These are phyloP conservation scores for Meta bourneti DNA, from an alignment of 2,888 invertebrate genomes.

Conservation along the genomic window DNA sequence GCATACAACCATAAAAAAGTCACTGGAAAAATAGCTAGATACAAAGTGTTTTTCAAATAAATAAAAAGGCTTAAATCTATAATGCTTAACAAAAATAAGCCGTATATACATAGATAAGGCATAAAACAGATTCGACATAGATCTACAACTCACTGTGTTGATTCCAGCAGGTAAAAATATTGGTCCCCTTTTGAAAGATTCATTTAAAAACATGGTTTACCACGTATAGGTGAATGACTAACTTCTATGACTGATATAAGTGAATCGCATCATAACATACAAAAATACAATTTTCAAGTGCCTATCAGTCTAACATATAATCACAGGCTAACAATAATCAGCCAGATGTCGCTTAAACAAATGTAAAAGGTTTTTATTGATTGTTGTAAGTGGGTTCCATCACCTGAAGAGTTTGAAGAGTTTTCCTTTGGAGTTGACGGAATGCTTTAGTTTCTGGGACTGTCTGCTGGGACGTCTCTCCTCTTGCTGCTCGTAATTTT, in stretches of 20 bases:
- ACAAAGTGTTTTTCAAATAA: conserved; percentile 18
- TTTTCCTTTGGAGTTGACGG: conserved; percentile 68
- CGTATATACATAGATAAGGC: conserved; percentile 38
- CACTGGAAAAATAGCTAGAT: neutral
- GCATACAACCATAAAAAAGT: conserved; percentile 26
- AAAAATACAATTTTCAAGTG: conserved; percentile 29
- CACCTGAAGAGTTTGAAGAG: conserved; percentile 75
- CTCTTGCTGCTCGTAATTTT: conserved; percentile 79
- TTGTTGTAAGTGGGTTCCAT: conserved; percentile 1
- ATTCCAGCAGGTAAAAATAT: neutral
- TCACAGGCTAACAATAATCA: neutral
- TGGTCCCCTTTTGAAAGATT: conserved; percentile 6
- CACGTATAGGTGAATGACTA: conserved; percentile 2
- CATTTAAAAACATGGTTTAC: conserved; percentile 11
- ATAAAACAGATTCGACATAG: conserved; percentile 1
- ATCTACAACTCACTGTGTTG: neutral
- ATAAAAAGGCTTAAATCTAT: conserved; percentile 21
- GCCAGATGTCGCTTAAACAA: neutral
- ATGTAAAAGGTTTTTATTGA: neutral
- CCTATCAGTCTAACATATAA: conserved; percentile 4
- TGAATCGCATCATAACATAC: neutral
- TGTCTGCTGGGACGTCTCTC: conserved; percentile 65
- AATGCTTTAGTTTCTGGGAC: conserved; percentile 42
- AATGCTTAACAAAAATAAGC: conserved; percentile 29
- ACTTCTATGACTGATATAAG: neutral